phyloP scores from a whole-genome alignment of 2,888 invertebrate species.

The Eupithecia insigniata region DNA sequence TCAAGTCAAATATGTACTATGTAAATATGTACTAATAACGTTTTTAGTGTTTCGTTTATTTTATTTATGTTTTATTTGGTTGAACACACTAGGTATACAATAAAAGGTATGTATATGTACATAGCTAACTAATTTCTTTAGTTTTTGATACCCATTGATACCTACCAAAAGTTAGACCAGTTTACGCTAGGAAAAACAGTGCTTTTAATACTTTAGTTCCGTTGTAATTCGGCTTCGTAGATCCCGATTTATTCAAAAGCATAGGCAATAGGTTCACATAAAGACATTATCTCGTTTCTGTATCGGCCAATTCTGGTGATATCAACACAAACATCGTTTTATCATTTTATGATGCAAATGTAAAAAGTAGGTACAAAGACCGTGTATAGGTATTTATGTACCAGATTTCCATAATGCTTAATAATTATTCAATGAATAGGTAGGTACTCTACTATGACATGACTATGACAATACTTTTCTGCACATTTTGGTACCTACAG shows the following conservation, averaged over 20 bases:
- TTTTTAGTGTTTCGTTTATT: too few species aligned
- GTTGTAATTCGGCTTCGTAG: background rate
- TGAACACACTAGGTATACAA: too few species aligned
- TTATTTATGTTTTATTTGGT: too few species aligned
- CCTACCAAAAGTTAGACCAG: background rate
- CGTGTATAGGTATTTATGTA: background rate
- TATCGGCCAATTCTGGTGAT: background rate
- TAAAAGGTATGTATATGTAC: too few species aligned
- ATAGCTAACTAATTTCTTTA: too few species aligned
- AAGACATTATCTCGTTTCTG: slow-evolving; percentile 19
- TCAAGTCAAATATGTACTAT: too few species aligned
- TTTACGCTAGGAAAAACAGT: background rate
- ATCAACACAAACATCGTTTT: background rate
- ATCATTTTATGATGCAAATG: background rate
- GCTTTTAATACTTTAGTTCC: background rate
- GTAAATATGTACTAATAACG: too few species aligned
- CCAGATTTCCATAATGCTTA: background rate
- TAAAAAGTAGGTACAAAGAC: too few species aligned
- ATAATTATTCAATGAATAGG: slow-evolving; percentile 1
- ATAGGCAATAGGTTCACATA: background rate
- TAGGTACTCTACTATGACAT: too few species aligned
- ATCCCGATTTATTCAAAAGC: slow-evolving; percentile 38
- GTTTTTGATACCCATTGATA: background rate
- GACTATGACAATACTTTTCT: background rate
- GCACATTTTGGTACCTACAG: background rate